Evolutionary conservation across 2,113 vertebrate genomes (phyloP).

Genomic region (Physeter macrocephalus): DNA sequence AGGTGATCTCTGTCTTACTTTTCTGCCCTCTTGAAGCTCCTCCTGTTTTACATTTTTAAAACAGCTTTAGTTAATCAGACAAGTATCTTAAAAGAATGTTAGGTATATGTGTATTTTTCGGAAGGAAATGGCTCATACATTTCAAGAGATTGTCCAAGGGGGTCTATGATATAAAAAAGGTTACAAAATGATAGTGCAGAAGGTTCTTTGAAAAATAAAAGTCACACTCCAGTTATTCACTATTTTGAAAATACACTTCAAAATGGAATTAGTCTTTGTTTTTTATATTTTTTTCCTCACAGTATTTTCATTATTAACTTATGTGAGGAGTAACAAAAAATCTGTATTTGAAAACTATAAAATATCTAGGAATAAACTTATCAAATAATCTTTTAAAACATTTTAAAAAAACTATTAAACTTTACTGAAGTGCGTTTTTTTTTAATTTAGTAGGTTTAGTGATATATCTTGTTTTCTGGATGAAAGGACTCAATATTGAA

Average conservation of each 20-base stretch:
- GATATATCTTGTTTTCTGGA: neutral
- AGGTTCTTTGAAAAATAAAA: neutral
- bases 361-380: neutral
- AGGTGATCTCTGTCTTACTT: no score
- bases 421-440: neutral
- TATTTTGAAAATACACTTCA: neutral
- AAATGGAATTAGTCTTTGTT: neutral
- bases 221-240: neutral
- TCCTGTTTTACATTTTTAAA: neutral
- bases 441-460: neutral
- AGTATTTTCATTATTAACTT: neutral
- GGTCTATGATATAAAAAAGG: neutral
- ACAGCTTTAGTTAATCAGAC: neutral
- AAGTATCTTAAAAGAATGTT: neutral
- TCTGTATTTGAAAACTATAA: neutral
- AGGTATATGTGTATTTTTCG: neutral
- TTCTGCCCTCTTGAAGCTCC: no score
- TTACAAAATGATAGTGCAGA: neutral
- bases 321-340: neutral
- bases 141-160: neutral
- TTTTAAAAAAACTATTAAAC: neutral
- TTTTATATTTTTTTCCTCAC: neutral
- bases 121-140: neutral
- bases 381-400: neutral
- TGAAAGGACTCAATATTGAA: neutral